phyloP scores from a whole-genome alignment of 30 jellyfish, hydroid and myxozoan genomes.

The Euphysa ruthae region DNA sequence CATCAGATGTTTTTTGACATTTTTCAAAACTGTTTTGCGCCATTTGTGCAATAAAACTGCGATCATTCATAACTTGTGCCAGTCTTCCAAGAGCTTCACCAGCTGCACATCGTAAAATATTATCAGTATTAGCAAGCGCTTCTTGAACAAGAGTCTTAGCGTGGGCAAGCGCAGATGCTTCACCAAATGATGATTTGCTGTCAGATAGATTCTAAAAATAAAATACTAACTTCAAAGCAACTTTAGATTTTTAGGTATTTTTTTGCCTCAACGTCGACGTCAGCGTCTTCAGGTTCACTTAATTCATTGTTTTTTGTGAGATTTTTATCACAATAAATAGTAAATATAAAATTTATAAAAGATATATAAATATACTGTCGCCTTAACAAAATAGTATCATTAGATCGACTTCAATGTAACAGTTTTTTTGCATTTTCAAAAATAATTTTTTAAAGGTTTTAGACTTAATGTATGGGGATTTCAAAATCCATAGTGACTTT shows the following conservation, averaged over 20 bases:
- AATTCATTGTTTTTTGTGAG: too few relatives aligned
- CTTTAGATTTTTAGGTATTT: neutral
- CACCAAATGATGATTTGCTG: constrained; percentile 65
- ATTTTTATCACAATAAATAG: too few relatives aligned
- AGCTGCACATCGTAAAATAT: constrained; percentile 91
- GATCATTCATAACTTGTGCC: constrained; percentile 91
- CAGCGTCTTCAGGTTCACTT: too few relatives aligned
- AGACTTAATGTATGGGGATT: too few relatives aligned
- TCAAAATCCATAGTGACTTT: too few relatives aligned
- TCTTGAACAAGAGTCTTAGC: constrained; percentile 85
- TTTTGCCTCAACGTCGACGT: neutral
- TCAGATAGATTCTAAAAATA: constrained; percentile 66
- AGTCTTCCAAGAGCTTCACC: constrained; percentile 95
- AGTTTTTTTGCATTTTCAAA: too few relatives aligned
- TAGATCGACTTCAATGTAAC: too few relatives aligned
- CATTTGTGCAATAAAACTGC: constrained; percentile 84
- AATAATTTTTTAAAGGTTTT: too few relatives aligned
- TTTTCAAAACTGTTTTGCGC: constrained; percentile 88
- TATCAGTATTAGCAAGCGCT: constrained; percentile 86
- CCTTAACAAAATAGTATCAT: too few relatives aligned
- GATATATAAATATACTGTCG: neutral
- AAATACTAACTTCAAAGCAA: neutral
- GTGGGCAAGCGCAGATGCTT: constrained; percentile 56
- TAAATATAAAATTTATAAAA: neutral
- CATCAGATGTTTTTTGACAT: constrained; percentile 89